A percentile compares a stretch with the other conserved stretches of the same genome.
Evolutionary conservation across 30 jellyfish, hydroid and myxozoan genomes (phyloP).

Genomic region (Clytia hemisphaerica): DNA sequence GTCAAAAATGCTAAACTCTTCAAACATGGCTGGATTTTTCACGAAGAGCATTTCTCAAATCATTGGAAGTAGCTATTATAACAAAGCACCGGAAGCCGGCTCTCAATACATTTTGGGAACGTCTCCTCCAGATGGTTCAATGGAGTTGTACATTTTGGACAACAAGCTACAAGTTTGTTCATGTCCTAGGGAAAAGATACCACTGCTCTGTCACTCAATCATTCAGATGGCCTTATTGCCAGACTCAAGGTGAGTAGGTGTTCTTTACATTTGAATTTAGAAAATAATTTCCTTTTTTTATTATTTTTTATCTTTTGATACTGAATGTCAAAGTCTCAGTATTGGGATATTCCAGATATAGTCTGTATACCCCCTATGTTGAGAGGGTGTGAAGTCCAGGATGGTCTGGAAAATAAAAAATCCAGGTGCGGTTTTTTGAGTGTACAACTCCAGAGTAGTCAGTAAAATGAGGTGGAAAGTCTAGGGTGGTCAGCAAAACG

Average conservation of each 20-base stretch:
- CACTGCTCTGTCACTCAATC: constrained; percentile 55
- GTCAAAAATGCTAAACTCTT: constrained; percentile 20
- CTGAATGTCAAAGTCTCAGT: background rate
- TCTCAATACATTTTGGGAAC: constrained; percentile 49
- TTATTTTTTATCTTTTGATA: no score
- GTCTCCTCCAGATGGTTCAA: constrained; percentile 75
- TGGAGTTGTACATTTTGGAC: constrained; percentile 80
- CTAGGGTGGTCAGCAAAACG: no score
- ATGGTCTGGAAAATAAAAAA: no score
- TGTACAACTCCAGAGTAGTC: no score
- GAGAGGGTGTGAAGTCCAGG: no score
- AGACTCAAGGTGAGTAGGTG: constrained; percentile 77
- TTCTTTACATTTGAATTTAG: no score
- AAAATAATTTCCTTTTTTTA: no score
- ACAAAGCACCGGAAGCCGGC: constrained; percentile 1
- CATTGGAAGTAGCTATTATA: constrained; percentile 30
- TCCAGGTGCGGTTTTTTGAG: no score
- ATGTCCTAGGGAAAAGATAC: constrained; percentile 56
- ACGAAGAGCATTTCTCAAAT: constrained; percentile 32
- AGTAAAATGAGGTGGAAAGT: no score
- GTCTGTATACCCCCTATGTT: no score
- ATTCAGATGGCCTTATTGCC: constrained; percentile 76
- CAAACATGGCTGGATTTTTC: constrained; percentile 36
- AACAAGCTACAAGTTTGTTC: constrained; percentile 80
- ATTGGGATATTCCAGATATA: background rate